Conservation (phyloP, 2,113 vertebrate genomes). For the Phalacrocorax aristotelis region DNA sequence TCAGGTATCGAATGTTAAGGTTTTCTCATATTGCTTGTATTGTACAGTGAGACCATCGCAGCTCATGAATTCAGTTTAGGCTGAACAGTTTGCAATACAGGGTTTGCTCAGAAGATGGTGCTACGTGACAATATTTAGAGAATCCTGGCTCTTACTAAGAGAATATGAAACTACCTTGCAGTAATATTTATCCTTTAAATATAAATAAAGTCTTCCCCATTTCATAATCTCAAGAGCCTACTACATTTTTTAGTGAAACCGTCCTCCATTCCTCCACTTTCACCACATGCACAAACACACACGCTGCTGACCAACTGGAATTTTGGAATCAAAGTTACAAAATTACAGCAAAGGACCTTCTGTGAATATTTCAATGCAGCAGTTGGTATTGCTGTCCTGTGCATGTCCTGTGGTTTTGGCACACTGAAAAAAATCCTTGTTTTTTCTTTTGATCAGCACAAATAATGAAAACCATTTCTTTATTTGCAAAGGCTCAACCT, state of each 20-base stretch:
- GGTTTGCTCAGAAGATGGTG: slow-evolving; percentile 66
- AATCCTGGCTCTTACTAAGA: neutral
- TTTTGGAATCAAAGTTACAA: neutral
- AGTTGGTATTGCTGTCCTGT: accelerated
- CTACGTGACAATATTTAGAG: slow-evolving; percentile 4
- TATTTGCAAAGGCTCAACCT: neutral
- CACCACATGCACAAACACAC: accelerated
- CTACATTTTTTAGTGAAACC: neutral
- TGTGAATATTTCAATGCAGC: neutral
- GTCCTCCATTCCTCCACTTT: neutral
- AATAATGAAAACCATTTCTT: accelerated
- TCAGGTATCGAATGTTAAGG: neutral
- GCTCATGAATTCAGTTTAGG: neutral
- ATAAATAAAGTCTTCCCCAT: neutral
- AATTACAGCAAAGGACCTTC: neutral
- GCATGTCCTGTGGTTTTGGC: neutral
- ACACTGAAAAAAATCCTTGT: neutral
- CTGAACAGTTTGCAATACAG: neutral
- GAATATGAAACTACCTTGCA: too few relatives aligned
- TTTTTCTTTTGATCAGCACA: neutral
- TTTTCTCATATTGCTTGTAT: neutral
- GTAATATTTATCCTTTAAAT: neutral
- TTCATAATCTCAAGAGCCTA: neutral
- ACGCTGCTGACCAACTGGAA: neutral
- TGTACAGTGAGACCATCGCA: accelerated